Conservation (phyloP, 2,113 vertebrate genomes). For the Crypturellus undulatus region DNA sequence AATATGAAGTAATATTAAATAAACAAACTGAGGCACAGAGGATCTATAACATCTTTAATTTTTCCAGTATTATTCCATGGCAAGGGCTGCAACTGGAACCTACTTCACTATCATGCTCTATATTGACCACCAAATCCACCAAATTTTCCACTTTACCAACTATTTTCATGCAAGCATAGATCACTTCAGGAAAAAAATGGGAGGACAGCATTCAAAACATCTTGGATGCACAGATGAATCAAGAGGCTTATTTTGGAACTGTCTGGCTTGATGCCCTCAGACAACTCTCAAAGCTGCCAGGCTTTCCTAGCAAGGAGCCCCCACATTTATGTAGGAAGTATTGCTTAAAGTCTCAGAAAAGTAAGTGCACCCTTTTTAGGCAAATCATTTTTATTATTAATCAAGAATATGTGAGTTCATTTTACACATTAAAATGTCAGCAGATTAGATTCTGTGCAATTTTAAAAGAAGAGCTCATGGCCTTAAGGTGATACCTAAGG, state of each 20-base stretch:
- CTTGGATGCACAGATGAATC: neutral
- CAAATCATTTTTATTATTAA: no score
- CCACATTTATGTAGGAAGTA: neutral
- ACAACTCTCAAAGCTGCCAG: neutral
- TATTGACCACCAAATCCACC: neutral
- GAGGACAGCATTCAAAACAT: neutral
- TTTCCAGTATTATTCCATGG: neutral
- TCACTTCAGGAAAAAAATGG: neutral
- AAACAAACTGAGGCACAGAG: neutral
- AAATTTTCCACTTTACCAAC: neutral
- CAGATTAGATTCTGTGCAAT: neutral
- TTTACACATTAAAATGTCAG: neutral
- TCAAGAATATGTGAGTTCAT: neutral
- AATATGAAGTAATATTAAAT: neutral
- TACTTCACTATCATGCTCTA: neutral
- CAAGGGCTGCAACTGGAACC: neutral
- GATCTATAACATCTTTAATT: neutral
- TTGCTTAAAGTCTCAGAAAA: neutral
- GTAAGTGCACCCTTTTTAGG: no score
- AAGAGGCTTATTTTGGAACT: neutral
- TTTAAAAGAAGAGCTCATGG: neutral
- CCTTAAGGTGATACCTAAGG: neutral
- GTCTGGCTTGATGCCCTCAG: neutral
- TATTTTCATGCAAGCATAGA: constrained; percentile 1
- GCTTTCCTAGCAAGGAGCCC: neutral